These are phyloP conservation scores for Brachionus plicatilis DNA, from an alignment of 1,140 invertebrate species.

Conservation along the genomic window DNA sequence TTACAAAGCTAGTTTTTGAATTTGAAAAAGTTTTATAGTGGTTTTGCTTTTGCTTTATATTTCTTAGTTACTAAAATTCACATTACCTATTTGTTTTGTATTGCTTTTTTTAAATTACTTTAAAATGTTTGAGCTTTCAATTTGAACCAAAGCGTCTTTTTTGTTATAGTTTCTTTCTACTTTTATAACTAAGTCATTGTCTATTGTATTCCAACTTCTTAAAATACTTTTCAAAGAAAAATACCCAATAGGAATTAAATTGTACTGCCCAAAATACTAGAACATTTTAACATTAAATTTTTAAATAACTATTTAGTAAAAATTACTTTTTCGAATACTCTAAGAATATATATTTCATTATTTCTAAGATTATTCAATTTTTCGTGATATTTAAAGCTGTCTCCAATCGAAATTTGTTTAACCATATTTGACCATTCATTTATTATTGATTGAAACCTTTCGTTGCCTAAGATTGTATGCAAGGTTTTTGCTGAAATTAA, in stretches of 20 bases:
- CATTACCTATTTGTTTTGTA: too few species aligned
- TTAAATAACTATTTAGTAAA: neutral
- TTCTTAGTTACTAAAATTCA: too few species aligned
- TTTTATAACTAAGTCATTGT: neutral
- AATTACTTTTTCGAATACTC: slow-evolving; percentile 11
- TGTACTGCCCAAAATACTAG: slow-evolving; percentile 19
- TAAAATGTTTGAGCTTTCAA: neutral
- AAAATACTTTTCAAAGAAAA: neutral
- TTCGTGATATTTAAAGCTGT: neutral
- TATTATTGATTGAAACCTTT: slow-evolving; percentile 1
- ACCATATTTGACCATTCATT: slow-evolving; percentile 15
- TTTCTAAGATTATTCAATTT: neutral
- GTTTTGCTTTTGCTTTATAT: too few species aligned
- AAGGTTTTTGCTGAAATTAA: neutral
- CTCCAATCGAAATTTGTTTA: neutral
- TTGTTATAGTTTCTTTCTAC: slow-evolving; percentile 19
- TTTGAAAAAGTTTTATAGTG: too few species aligned
- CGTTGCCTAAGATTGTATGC: neutral
- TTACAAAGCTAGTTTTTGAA: too few species aligned
- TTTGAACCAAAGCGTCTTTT: slow-evolving; percentile 11
- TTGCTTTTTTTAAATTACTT: neutral
- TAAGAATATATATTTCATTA: neutral
- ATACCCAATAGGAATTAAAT: neutral
- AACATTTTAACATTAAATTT: neutral
- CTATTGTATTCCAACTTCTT: neutral